phyloP scores from a whole-genome alignment of 2,113 vertebrate species.

The Ammodytes marinus region DNA sequence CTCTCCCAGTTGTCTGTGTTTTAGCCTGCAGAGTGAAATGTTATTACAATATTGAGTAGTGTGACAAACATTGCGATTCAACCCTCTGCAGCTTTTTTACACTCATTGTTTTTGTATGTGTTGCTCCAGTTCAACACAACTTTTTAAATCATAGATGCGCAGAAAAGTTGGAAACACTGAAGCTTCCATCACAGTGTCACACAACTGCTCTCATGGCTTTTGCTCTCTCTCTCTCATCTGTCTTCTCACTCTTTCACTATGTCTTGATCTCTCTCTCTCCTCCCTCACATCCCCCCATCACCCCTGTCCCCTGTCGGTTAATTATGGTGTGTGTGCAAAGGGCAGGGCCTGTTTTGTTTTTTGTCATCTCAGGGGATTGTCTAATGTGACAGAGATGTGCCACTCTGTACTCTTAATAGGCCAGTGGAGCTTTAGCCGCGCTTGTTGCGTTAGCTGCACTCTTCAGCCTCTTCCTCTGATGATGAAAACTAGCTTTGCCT shows the following conservation, averaged over 20 bases:
- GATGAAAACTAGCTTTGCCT: conserved; percentile 74
- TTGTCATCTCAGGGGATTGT: conserved; percentile 58
- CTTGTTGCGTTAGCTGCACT: conserved; percentile 58
- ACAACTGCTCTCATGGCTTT: conserved; percentile 38
- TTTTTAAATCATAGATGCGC: conserved; percentile 60
- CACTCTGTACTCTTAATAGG: conserved; percentile 67
- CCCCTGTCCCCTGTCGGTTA: conserved; percentile 75
- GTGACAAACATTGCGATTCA: conserved; percentile 41
- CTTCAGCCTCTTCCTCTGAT: conserved; percentile 64
- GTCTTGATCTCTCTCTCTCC: conserved; percentile 25
- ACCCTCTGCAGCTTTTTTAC: conserved; percentile 31
- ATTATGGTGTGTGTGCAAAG: conserved; percentile 72
- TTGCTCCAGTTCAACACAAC: conserved; percentile 11
- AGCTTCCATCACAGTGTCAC: conserved; percentile 28
- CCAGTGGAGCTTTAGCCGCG: conserved; percentile 60
- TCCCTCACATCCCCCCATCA: conserved; percentile 26
- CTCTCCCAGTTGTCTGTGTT: conserved; percentile 21
- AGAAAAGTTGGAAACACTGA: conserved; percentile 51
- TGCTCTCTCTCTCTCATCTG: conserved; percentile 48
- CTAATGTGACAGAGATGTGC: conserved; percentile 77
- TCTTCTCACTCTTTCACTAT: conserved; percentile 44
- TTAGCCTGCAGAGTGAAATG: conserved; percentile 52
- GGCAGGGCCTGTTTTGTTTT: conserved; percentile 72
- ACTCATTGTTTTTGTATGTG: conserved; percentile 23
- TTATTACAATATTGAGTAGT: conserved; percentile 64